phyloP scores from a whole-genome alignment of 2,113 vertebrate species.

The Speoplatyrhinus poulsoni region DNA sequence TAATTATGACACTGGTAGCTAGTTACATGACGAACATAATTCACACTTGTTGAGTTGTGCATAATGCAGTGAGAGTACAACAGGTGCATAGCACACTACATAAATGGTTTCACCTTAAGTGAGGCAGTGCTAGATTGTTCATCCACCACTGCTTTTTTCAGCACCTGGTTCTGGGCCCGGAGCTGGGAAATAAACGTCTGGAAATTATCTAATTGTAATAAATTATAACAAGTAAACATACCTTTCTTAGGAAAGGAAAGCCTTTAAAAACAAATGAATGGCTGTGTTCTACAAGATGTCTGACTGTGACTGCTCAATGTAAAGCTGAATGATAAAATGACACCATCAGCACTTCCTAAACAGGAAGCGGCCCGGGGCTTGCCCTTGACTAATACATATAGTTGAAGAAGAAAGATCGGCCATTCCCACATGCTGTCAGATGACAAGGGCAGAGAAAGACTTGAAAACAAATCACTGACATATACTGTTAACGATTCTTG shows the following conservation, averaged over 20 bases:
- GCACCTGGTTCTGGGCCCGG: constrained; percentile 96
- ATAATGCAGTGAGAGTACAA: neutral
- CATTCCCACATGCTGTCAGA: constrained; percentile 51
- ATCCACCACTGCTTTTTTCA: constrained; percentile 97
- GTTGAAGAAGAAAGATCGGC: constrained; percentile 52
- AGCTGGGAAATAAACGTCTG: constrained; percentile 79
- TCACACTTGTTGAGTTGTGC: neutral
- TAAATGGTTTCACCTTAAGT: constrained; percentile 82
- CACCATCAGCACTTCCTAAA: constrained; percentile 60
- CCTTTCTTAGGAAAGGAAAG: no score
- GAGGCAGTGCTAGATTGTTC: constrained; percentile 89
- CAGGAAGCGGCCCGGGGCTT: constrained; percentile 28
- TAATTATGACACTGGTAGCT: no score
- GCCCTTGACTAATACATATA: constrained; percentile 32
- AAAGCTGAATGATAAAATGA: constrained; percentile 8
- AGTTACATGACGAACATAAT: no score
- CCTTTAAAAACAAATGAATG: neutral
- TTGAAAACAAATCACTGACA: constrained; percentile 6
- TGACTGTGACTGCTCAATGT: neutral
- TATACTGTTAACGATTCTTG: constrained; percentile 11
- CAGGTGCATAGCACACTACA: neutral
- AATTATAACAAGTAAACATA: neutral
- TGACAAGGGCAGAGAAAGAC: constrained; percentile 43
- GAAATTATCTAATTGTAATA: neutral
- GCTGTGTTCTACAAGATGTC: neutral